Evolutionary conservation across 2,113 vertebrate species (phyloP).

Genomic region (Poicephalus meyeri): DNA sequence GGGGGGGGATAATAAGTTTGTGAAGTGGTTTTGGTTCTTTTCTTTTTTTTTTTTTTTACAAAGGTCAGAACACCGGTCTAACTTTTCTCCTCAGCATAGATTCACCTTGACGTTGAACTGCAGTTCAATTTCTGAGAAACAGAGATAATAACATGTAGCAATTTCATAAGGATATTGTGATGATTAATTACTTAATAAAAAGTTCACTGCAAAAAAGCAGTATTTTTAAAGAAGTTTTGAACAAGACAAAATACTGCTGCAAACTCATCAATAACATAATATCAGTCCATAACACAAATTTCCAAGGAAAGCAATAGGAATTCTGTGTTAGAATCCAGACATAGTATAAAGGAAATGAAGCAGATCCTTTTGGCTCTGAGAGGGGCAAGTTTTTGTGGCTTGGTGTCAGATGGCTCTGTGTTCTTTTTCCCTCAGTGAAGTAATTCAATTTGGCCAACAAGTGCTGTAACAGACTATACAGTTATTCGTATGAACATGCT

Average conservation of each 20-base stretch:
- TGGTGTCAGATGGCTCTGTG: not conserved
- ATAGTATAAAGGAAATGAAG: not conserved
- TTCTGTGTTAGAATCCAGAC: not conserved
- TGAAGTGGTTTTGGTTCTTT: not conserved
- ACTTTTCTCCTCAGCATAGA: not conserved
- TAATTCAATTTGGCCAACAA: not conserved
- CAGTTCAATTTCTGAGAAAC: not conserved
- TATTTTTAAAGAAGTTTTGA: not conserved
- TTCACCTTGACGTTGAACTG: not conserved
- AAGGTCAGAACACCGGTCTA: not conserved
- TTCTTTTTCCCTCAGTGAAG: not conserved
- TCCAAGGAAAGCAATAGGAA: not conserved
- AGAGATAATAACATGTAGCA: not conserved
- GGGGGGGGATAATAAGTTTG: not conserved
- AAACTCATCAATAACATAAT: not conserved
- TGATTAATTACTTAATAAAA: not conserved
- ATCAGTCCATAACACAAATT: not conserved
- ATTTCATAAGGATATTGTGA: not conserved
- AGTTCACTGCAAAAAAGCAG: not conserved
- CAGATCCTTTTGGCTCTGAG: not conserved
- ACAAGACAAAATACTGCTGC: not conserved
- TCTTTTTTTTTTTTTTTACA: not conserved
- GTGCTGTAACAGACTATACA: not conserved
- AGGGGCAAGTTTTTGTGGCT: accelerated
- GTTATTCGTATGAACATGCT: not conserved